Conservation (phyloP, 1,140 invertebrate species). For the Ylistrum balloti region DNA sequence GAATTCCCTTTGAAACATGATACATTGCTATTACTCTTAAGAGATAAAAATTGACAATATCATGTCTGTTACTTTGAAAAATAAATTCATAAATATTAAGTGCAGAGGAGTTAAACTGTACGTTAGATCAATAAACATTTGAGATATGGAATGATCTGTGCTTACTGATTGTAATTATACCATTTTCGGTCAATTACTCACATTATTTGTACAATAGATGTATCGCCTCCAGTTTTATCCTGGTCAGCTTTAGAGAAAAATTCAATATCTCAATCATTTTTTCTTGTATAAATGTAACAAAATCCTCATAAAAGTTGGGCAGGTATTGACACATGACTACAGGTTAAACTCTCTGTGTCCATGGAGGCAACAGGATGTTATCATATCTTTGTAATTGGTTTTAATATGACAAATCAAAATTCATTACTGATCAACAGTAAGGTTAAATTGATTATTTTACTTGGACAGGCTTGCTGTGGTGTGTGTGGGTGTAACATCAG, state of each 20-base stretch:
- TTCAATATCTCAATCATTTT: neutral
- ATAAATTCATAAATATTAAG: too few relatives aligned
- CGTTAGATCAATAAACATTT: neutral
- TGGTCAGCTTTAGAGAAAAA: neutral
- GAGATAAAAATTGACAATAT: too few relatives aligned
- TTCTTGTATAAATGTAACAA: neutral
- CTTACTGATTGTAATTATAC: neutral
- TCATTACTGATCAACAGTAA: neutral
- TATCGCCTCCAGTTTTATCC: neutral
- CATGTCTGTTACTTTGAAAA: too few relatives aligned
- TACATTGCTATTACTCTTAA: too few relatives aligned
- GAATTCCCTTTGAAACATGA: too few relatives aligned
- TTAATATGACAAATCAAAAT: constrained; percentile 21
- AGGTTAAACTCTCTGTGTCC: neutral
- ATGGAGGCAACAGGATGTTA: neutral
- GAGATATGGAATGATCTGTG: constrained; percentile 7
- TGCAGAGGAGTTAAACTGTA: neutral
- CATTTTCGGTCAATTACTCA: neutral
- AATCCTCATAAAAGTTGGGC: neutral
- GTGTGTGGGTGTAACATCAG: constrained; percentile 20
- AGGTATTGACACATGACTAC: neutral
- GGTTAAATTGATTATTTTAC: constrained; percentile 6
- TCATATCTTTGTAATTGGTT: neutral
- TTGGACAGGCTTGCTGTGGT: neutral
- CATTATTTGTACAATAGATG: neutral